Base-by-base conservation (phyloP, 2,888 invertebrate species). In the Drosophila diplacantha region DNA sequence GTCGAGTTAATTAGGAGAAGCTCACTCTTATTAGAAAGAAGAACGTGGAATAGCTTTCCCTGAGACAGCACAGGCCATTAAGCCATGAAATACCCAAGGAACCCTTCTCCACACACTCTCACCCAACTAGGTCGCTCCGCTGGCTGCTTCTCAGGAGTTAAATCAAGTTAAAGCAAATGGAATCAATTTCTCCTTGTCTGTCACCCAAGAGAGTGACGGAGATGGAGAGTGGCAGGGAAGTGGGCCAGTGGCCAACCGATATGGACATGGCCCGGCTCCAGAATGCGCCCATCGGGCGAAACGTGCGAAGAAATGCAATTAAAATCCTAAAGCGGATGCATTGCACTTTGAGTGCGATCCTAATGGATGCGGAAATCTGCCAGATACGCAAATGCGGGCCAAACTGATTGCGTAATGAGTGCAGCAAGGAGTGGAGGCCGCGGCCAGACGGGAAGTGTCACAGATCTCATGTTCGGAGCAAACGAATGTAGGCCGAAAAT, bases 391-490 rank as follows among this genome's bases (percentile, higher is more conserved):
- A 66, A 65, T 66, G 22, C 51, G 57, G 39, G 9, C 26, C 11
- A 11, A 38, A 32, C n/a, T 16, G 43, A 54, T 56, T 47, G 49
- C 47, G 52, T 75, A 75, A 78, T 68, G 44, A 6, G 29, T 16
- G 55, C 26, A 16, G 26, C 41, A n/a, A 26, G 41, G 41, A 41
- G 41, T 16, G 44, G 29, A 43, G 44, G 9, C 44, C 44, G 57
- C n/a, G 22, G n/a, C 38, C 49, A 53, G 78, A 38, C 76, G 69
- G 83, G 83, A 76, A 76, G 76, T 82, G 62, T 46, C 26, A 41
- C 59, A 67, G 59, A 66, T 47, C 68, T 46, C 58, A 53, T 38
- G 39, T 22, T 9, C 6, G 31, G 16, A 26, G 20, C 32, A 24
- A 46, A 20, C 35, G 60, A 68, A 66, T 52, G 69, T 66, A 58